Evolutionary conservation across 2,888 invertebrate species (phyloP).

Genomic region (Bursaphelenchus okinawaensis): DNA sequence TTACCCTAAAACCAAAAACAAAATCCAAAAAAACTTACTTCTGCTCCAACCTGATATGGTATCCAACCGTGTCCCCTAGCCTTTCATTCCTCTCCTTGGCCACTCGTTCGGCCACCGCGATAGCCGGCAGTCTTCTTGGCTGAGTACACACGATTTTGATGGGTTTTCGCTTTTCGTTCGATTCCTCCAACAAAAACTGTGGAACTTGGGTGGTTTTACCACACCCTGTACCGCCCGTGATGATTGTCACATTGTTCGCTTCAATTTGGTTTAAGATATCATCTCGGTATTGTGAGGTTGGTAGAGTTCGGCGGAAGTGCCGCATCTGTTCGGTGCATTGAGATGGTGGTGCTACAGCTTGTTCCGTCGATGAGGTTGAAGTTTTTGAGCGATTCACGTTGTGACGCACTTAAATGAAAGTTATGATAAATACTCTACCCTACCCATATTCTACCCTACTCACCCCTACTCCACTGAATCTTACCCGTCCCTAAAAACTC

Average conservation of each 20-base stretch:
- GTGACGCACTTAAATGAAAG: no score
- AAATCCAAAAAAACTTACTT: slow-evolving; percentile 58
- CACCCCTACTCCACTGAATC: no score
- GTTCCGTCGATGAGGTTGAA: no score
- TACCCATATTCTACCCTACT: no score
- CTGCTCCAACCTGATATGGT: slow-evolving; percentile 84
- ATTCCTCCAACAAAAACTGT: slow-evolving; percentile 79
- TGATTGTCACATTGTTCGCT: slow-evolving; percentile 32
- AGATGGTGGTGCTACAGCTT: slow-evolving; percentile 21
- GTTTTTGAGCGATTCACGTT: no score
- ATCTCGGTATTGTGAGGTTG: slow-evolving; percentile 27
- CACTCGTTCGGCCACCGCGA: slow-evolving; percentile 82
- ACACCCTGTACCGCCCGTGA: slow-evolving; percentile 23
- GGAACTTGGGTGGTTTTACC: slow-evolving; percentile 68
- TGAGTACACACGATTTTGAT: slow-evolving; percentile 87
- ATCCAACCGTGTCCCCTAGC: slow-evolving; percentile 75
- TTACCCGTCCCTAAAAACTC: neutral
- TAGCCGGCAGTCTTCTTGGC: slow-evolving; percentile 79
- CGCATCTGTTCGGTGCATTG: slow-evolving; percentile 9
- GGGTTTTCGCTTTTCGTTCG: slow-evolving; percentile 64
- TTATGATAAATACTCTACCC: no score
- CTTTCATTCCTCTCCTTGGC: slow-evolving; percentile 80
- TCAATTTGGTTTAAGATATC: slow-evolving; percentile 33
- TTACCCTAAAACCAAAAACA: no score
- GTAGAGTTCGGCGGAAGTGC: slow-evolving; percentile 33